Conservation (phyloP, 23 tunicate species). For the Styela plicata region DNA sequence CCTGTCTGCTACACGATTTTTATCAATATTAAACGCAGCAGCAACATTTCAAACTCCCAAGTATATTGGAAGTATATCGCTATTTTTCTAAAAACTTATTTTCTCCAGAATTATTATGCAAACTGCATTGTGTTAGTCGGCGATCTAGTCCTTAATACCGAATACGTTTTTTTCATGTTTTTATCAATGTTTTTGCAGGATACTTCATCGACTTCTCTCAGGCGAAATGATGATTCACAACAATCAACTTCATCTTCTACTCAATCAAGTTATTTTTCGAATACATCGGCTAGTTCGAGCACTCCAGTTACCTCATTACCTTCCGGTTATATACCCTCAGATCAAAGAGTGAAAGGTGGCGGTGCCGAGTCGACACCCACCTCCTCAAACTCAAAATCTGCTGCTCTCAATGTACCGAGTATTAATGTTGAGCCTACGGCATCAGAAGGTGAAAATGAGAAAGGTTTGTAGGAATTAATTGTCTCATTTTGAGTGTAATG, state of each 20-base stretch:
- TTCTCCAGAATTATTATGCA: too few relatives aligned
- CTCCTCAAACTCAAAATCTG: not conserved
- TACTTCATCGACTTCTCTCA: not conserved
- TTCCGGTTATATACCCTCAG: slow-evolving; percentile 87
- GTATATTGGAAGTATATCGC: too few relatives aligned
- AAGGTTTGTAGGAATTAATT: slow-evolving; percentile 1
- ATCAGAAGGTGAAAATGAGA: slow-evolving; percentile 11
- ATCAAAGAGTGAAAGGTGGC: slow-evolving; percentile 46
- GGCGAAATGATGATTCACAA: not conserved
- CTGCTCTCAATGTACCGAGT: slow-evolving; percentile 8
- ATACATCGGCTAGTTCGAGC: slow-evolving; percentile 11
- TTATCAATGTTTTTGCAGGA: too few relatives aligned
- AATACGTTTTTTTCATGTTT: too few relatives aligned
- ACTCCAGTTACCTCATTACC: slow-evolving; percentile 51
- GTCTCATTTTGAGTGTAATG: too few relatives aligned
- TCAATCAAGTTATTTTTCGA: not conserved
- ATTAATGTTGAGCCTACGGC: slow-evolving; percentile 7
- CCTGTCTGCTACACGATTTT: too few relatives aligned
- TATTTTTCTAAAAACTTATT: too few relatives aligned
- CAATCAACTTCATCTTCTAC: not conserved
- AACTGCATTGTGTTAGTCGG: too few relatives aligned
- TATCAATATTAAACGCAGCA: too few relatives aligned
- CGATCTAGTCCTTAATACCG: too few relatives aligned
- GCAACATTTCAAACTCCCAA: too few relatives aligned
- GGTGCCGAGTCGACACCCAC: slow-evolving; percentile 32